These are phyloP conservation scores for Hirudinaria manillensis DNA, from an alignment of 2,888 invertebrate species.

Conservation along the genomic window DNA sequence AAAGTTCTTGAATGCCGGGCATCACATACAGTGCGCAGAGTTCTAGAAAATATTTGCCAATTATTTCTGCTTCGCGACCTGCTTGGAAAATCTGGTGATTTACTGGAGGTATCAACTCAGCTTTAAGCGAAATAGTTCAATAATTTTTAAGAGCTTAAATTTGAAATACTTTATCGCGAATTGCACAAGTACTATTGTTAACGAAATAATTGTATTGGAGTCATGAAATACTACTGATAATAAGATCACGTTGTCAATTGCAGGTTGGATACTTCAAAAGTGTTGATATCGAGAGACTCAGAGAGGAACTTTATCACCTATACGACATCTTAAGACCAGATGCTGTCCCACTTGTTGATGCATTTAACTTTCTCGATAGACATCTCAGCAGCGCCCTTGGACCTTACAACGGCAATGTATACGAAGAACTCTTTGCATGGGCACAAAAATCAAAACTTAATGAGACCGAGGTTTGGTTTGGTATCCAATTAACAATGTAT, in stretches of 20 bases:
- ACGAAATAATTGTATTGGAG: too few relatives aligned
- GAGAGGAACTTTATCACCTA: neutral
- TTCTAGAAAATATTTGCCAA: conserved; percentile 25
- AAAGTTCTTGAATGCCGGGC: conserved; percentile 6
- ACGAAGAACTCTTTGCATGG: conserved; percentile 54
- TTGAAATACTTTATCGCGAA: too few relatives aligned
- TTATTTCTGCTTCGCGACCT: conserved; percentile 1
- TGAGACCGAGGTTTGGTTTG: conserved; percentile 25
- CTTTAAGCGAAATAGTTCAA: neutral
- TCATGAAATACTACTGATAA: too few relatives aligned
- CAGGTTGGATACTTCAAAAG: conserved; percentile 9
- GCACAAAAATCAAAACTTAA: conserved; percentile 50
- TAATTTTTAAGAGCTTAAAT: too few relatives aligned
- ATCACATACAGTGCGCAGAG: conserved; percentile 9
- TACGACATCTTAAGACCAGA: conserved; percentile 25
- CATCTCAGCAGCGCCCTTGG: conserved; percentile 53
- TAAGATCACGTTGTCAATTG: neutral
- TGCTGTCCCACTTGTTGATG: conserved; percentile 27
- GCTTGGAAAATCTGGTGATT: conserved; percentile 5
- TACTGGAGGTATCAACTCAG: conserved; percentile 10
- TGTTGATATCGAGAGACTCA: neutral
- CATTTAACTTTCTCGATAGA: conserved; percentile 29
- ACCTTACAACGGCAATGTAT: conserved; percentile 56
- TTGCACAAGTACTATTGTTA: too few relatives aligned
- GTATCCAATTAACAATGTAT: neutral